These are phyloP conservation scores for Sphaerodactylus townsendi DNA, from an alignment of 2,113 vertebrate genomes.

Conservation along the genomic window DNA sequence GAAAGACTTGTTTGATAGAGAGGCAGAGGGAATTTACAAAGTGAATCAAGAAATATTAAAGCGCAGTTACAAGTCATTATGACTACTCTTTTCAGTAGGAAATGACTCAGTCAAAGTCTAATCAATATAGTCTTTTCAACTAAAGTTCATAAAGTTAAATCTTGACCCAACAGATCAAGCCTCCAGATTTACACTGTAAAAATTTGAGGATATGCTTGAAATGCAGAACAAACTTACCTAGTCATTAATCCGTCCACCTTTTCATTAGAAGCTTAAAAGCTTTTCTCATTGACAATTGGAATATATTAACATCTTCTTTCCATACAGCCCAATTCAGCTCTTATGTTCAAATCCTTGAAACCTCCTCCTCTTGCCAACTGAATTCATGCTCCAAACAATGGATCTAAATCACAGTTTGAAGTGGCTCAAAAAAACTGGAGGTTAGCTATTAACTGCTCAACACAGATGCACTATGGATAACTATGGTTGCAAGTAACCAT, in stretches of 20 bases:
- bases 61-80: constrained; percentile 52
- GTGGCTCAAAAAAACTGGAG: not conserved
- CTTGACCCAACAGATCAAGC: constrained; percentile 47
- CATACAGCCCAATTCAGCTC: not conserved
- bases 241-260: constrained; percentile 45
- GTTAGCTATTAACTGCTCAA: not conserved
- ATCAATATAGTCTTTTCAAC: constrained; percentile 68
- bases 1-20: constrained; percentile 24
- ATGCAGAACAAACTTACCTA: constrained; percentile 43
- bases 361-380: not conserved
- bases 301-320: not conserved
- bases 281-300: not conserved
- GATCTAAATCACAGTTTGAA: not conserved
- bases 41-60: constrained; percentile 33
- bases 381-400: not conserved
- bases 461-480: no score
- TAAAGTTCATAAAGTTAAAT: constrained; percentile 66
- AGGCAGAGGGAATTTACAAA: constrained; percentile 42
- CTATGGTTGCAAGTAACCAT: no score
- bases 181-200: constrained; percentile 49
- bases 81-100: constrained; percentile 52
- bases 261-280: constrained; percentile 40
- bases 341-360: not conserved
- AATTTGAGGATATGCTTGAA: constrained; percentile 29
- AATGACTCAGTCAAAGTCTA: constrained; percentile 65